Conservation (phyloP, 2,797 vertebrate genomes). For the Mus caroli region DNA sequence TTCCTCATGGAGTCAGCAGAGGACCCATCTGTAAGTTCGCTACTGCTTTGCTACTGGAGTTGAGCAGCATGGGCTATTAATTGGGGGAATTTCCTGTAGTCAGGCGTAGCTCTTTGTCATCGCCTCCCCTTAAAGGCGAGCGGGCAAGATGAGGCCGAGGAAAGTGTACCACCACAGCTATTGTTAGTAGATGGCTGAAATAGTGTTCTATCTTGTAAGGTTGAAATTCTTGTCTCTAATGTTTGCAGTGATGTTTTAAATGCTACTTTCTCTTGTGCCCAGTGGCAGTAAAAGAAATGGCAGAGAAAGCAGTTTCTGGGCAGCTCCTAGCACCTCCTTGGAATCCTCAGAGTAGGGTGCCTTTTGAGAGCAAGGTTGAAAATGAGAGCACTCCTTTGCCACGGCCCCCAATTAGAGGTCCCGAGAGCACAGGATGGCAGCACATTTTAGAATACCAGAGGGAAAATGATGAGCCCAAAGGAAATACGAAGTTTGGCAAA, state of each 20-base stretch:
- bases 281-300: slow-evolving; percentile 89
- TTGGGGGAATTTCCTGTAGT: background rate
- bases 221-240: slow-evolving; percentile 14
- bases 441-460: background rate
- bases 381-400: background rate
- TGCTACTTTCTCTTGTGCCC: slow-evolving; percentile 31
- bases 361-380: slow-evolving; percentile 82
- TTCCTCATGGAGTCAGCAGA: slow-evolving; percentile 46
- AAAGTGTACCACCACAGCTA: background rate
- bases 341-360: background rate
- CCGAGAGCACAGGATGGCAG: background rate
- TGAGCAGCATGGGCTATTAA: background rate
- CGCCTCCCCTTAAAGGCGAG: background rate
- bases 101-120: background rate
- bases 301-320: slow-evolving; percentile 84
- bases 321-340: slow-evolving; percentile 76
- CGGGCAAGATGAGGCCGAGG: background rate
- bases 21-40: slow-evolving; percentile 7
- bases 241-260: slow-evolving; percentile 60
- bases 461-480: slow-evolving; percentile 1
- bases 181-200: background rate
- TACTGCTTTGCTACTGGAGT: slow-evolving; percentile 30
- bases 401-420: background rate
- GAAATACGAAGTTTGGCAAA: background rate
- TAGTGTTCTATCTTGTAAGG: slow-evolving; percentile 20